Evolutionary conservation across 2,797 vertebrate species (phyloP).

Genomic region (Siniperca undulata): DNA sequence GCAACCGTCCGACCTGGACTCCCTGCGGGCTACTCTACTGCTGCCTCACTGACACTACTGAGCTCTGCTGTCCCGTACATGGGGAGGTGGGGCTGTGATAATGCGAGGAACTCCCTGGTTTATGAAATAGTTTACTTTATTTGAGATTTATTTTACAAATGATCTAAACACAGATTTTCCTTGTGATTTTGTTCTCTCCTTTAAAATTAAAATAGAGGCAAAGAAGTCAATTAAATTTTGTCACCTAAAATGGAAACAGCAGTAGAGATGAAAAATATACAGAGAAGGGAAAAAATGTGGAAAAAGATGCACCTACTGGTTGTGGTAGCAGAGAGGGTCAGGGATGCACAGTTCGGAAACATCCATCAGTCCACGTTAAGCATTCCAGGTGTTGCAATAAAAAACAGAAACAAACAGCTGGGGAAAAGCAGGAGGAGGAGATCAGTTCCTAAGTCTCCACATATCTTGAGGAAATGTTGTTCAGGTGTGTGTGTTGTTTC

Average conservation of each 20-base stretch:
- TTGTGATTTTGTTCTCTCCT: background rate
- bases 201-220: background rate
- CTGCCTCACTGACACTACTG: slow-evolving; percentile 38
- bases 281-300: background rate
- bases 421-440: slow-evolving; percentile 63
- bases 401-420: slow-evolving; percentile 67
- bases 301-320: slow-evolving; percentile 90
- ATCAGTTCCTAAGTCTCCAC: slow-evolving; percentile 81
- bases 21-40: slow-evolving; percentile 49
- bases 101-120: slow-evolving; percentile 3
- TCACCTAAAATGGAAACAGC: background rate
- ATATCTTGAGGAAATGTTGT: slow-evolving; percentile 73
- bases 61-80: slow-evolving; percentile 57
- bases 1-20: slow-evolving; percentile 53
- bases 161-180: background rate
- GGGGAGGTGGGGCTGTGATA: slow-evolving; percentile 22
- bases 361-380: slow-evolving; percentile 93
- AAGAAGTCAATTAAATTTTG: background rate
- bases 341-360: slow-evolving; percentile 94
- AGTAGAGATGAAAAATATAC: background rate
- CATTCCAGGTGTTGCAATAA: slow-evolving; percentile 87
- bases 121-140: slow-evolving; percentile 21
- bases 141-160: background rate
- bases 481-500: slow-evolving; percentile 70
- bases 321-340: slow-evolving; percentile 94